Base-by-base conservation (phyloP, 1,140 invertebrate genomes). In the Drosophila kanapiae region DNA sequence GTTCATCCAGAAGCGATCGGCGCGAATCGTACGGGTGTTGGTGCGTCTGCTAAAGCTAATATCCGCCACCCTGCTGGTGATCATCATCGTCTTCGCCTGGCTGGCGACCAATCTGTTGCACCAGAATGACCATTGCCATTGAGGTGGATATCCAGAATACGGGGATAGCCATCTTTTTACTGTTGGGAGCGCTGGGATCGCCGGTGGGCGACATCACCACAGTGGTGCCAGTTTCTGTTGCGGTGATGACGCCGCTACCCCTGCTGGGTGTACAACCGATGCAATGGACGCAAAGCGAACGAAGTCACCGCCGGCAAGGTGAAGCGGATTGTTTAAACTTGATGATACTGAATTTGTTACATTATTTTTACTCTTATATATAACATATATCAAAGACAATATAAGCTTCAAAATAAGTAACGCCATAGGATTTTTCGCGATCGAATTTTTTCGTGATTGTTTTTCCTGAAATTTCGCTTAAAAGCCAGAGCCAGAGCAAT, bases 81-180 rank as follows among this genome's bases (percentile, higher is more conserved):
- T 98, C 82, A 97, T 99, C 51, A 95, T 99, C 7, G 94, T 95
- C 5, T 93, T 96, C 37, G 98, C 97, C 31, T 96, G 95, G 67
- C 23, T 95, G 33, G 56, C 95, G 1, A 95, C 96, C 0, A 91
- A 93, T 37, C 14, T 96, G 4, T 94, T 95, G 13, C 93, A 94
- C 47, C 96, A 97, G 92, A 92, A 94, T 98, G 2, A 97, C 98
- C 4, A 98, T 99, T 80, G 95, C 97, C 7, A 96, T 99, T 65
- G 98, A 99, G 94, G 98, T 98, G 14, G 98, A 98, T 43, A 96
- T 99, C 58, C 98, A 99, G 93, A 99, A 99, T 93, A 98, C 98
- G 0, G 98, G 98, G 18, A 97, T 99, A 75, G 95, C 97, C 0
- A 98, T 99, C 47, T 90, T 90, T 80, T 96, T 98, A 90, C 93